Evolutionary conservation across 2,888 invertebrate genomes (phyloP).

Genomic region (Nemurella pictetii): DNA sequence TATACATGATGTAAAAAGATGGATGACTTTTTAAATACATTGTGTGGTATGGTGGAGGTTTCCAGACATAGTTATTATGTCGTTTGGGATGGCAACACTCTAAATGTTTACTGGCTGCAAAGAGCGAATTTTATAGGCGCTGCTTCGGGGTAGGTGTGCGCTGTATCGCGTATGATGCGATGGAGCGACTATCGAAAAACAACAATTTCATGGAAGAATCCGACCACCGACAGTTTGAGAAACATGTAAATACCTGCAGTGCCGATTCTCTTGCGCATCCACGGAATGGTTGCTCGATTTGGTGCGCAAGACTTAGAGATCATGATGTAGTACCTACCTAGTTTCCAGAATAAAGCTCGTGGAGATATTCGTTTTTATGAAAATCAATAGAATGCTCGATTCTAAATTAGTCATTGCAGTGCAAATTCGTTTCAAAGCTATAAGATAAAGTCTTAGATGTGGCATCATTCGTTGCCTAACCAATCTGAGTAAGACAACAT

Average conservation of each 20-base stretch:
- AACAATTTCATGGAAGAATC: background rate
- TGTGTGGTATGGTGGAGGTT: background rate
- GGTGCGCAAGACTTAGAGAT: too few species aligned
- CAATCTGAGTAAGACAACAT: background rate
- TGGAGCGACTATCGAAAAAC: background rate
- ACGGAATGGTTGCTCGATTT: background rate
- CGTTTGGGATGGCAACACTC: background rate
- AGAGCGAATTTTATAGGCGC: background rate
- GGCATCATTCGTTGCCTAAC: too few species aligned
- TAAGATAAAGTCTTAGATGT: background rate
- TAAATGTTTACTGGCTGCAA: background rate
- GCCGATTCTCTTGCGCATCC: background rate
- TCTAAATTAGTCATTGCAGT: background rate
- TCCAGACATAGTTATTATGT: conserved; percentile 6
- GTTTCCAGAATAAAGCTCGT: background rate
- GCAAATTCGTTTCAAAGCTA: background rate
- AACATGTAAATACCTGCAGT: background rate
- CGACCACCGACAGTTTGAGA: background rate
- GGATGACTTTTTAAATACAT: conserved; percentile 38
- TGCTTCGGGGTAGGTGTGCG: background rate
- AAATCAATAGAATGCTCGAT: background rate
- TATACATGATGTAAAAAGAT: conserved; percentile 20
- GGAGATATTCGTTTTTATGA: background rate
- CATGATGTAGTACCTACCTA: too few species aligned
- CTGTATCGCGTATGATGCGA: background rate